Base-by-base conservation (phyloP, 2,888 invertebrate species). In the Acleris holmiana region DNA sequence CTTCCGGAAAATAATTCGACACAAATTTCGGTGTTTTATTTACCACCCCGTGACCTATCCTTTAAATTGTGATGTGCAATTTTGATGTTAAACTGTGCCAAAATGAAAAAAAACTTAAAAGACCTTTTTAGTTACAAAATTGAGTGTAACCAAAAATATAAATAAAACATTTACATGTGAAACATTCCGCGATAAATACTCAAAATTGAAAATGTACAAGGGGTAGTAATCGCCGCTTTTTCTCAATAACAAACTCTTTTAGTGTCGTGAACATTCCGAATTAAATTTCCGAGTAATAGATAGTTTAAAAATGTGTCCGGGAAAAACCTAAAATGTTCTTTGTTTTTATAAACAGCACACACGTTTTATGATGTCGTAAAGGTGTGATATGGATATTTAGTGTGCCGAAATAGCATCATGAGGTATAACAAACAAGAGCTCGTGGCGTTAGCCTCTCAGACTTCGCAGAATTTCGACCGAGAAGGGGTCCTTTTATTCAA, bases 381-480 rank as follows among this genome's bases (percentile, higher is more conserved):
- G 54, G 23, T 46, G 41, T 55, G 25, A 10, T 46, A 25, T 55
- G 40, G 44, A 55, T 48, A 10, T 25, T 50, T 29, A 7, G n/a
- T 19, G 47, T 13, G 18, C 35, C n/a, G 21, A 41, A 70, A 63
- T 40, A 35, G 72, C 74, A 86, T 75, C 73, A 98, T 98, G 98
- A 95, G 98, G 87, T 98, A 96, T 88, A 98, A 98, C 88, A 97
- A 96, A 86, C 96, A 96, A 84, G 98, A 98, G 89, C 90, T 99
- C 77, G 94, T 95, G 72, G 95, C 96, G 62, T 90, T 98, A 85
- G 98, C 98, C 68, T 96, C 96, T 63, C 97, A 98, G 89, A 96
- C 96, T 49, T 95, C 96, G 10, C 96, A 96, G 75, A 96, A 96
- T 86, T 98, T 98, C 85, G 98, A 98, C 85, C 97, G 97, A 79